Evolutionary conservation across 2,113 vertebrate species (phyloP), one percentile per base, ranked within the genome.

Genomic region (Aix galericulata): DNA sequence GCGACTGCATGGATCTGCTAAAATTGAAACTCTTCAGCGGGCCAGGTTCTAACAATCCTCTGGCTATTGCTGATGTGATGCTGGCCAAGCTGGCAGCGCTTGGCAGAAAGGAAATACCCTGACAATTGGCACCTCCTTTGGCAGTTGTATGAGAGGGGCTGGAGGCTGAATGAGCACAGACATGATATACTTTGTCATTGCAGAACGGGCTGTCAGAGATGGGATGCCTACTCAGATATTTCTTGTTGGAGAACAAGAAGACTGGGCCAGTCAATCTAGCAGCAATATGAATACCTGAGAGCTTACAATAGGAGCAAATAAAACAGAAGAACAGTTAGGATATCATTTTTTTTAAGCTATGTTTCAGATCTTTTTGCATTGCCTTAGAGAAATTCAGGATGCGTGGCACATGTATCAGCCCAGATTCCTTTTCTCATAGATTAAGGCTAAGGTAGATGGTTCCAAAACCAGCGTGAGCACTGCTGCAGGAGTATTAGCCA

Each of bases 101-200:
- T 17, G 74, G 80, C 86, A 93, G 94, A 42, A 67, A 89, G 94
- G 91, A 89, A 95, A 89, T 79, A 79, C 83, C 89, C 80, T 42
- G 32, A 31, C 66, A 38, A 4, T 3, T 75, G 82, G 93, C 96
- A 86, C 68, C 80, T 86, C 76, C 76, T 67, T 72, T 88, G 93
- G 82, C 82, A 68, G 76, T 2, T 9, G 56, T 31, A 2, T 38
- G 34, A 3, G 34, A 64, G 66, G 66, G 48, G 55, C 80, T 63
- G 14, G 56, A 48, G 91, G 1, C 31, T n/a, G 93, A 55, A 42
- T 1, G 10, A 86, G 77, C 71, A 2, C 66, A 46, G 88, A 16
- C 62, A 16, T 42, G 90, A 74, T 27, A 22, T 1, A 3, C 66
- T 71, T 66, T 83, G 90, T 95, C 93, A 92, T 58, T n/a, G 0